These are phyloP conservation scores for Epirrhoe tristata DNA, from an alignment of 2,888 invertebrate genomes.

Conservation along the genomic window DNA sequence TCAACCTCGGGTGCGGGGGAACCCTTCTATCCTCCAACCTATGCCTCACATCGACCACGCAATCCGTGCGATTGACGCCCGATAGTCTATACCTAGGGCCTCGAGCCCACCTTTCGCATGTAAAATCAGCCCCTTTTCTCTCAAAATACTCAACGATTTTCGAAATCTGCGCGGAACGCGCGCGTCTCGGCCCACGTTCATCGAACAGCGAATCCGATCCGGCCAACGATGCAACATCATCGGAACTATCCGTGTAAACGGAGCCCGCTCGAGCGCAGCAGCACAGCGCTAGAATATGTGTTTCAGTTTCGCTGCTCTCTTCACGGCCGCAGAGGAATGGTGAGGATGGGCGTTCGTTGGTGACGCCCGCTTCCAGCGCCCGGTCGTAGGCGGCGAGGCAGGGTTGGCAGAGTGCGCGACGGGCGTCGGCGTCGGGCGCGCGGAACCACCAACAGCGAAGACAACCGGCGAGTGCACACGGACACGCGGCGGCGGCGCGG, in stretches of 20 bases:
- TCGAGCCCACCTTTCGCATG: slow-evolving; percentile 60
- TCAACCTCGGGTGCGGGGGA: slow-evolving; percentile 80
- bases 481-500: slow-evolving; percentile 73
- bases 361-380: slow-evolving; percentile 52
- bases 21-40: slow-evolving; percentile 37
- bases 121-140: slow-evolving; percentile 87
- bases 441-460: slow-evolving; percentile 78
- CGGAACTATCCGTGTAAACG: slow-evolving; percentile 94
- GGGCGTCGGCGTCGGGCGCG: slow-evolving; percentile 44
- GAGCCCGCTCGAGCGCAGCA: slow-evolving; percentile 79
- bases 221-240: slow-evolving; percentile 92
- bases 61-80: slow-evolving; percentile 14
- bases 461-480: slow-evolving; percentile 77
- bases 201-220: slow-evolving; percentile 91
- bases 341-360: slow-evolving; percentile 12
- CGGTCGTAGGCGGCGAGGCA: slow-evolving; percentile 68
- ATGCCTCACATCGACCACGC: slow-evolving; percentile 27
- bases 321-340: slow-evolving; percentile 49
- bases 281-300: slow-evolving; percentile 69
- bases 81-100: slow-evolving; percentile 19
- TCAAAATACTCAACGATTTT: slow-evolving; percentile 96
- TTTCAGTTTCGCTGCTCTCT: slow-evolving; percentile 51
- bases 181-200: slow-evolving; percentile 85
- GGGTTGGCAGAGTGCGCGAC: slow-evolving; percentile 55
- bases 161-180: slow-evolving; percentile 89